Base-by-base conservation (phyloP, 2,113 vertebrate genomes). In the Eudyptes chrysolophus region DNA sequence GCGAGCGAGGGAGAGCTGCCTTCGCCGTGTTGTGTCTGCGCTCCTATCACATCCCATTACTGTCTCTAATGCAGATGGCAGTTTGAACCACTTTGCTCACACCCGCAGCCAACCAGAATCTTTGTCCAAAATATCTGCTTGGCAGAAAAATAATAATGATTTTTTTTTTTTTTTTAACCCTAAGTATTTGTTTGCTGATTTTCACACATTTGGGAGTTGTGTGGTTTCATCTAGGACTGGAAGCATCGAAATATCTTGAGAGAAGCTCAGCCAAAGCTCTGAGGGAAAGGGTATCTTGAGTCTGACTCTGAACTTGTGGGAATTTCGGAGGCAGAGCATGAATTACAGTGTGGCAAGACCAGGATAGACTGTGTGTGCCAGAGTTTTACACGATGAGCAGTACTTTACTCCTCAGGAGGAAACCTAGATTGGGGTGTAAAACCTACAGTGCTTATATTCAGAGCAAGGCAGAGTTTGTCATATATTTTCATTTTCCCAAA, bases 1-100 rank as follows among this genome's bases (percentile, higher is more conserved):
- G 2, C 1, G 26, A 58, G 93, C 2, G 66, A 90, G 92, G 89
- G 77, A 40, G 93, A 76, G 87, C 78, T 29, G 61, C 81, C 54
- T 81, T 57, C 1, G 10, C 90, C 16, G 30, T 75, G 84, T 66
- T 52, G 92, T 93, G 90, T 76, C 95, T 92, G 92, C 2, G 29
- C 74, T 95, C 69, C 92, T 14, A 85, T 96, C 82, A 82, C 80
- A 61, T 97, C 92, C 93, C 93, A 90, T 96, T 84, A 89, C 90
- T 51, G 82, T 88, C 93, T 89, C 32, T 66, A 18, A 2, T 10
- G 52, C 95, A 95, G 70, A 92, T 78, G 96, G 94, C 80, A 81
- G 49, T 52, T 80, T 76, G 81, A 94, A 60, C 87, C 71, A 9
- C 81, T 7, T 52, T 1, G 3, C 20, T 15, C 36, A 16, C 75